phyloP scores from a whole-genome alignment of 2,888 invertebrate genomes.

The Drosophila aldrichi region DNA sequence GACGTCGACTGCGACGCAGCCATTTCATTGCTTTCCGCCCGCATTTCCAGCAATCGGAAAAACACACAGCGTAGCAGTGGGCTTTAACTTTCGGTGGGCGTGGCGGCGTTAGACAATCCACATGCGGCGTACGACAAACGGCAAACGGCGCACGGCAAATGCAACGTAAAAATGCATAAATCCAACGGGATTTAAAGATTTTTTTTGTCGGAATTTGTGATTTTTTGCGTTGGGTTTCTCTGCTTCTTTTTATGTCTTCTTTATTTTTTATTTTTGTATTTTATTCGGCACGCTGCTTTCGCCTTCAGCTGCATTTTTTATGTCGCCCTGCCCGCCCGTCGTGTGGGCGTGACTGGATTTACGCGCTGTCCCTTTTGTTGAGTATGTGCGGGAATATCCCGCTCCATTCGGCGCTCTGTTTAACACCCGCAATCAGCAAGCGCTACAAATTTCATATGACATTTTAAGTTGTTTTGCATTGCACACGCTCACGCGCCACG shows the following conservation, averaged over 20 bases:
- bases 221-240: slow-evolving; percentile 68
- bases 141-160: slow-evolving; percentile 48
- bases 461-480: slow-evolving; percentile 79
- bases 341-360: slow-evolving; percentile 66
- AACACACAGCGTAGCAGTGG: slow-evolving; percentile 38
- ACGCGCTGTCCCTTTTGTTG: slow-evolving; percentile 51
- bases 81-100: slow-evolving; percentile 39
- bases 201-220: slow-evolving; percentile 75
- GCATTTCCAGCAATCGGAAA: slow-evolving; percentile 63
- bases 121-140: slow-evolving; percentile 51
- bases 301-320: slow-evolving; percentile 55
- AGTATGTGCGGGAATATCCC: slow-evolving; percentile 18
- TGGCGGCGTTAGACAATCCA: slow-evolving; percentile 62
- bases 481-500: slow-evolving; percentile 24
- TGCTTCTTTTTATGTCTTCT: too few relatives aligned
- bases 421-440: slow-evolving; percentile 76
- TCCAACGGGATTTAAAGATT: slow-evolving; percentile 78
- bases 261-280: slow-evolving; percentile 18
- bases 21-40: slow-evolving; percentile 36
- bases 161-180: slow-evolving; percentile 80
- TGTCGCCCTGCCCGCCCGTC: slow-evolving; percentile 15
- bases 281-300: slow-evolving; percentile 53
- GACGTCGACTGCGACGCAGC: slow-evolving; percentile 5
- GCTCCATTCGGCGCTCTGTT: slow-evolving; percentile 38
- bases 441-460: slow-evolving; percentile 79